These are phyloP conservation scores for Sinohyriopsis cumingii DNA, from an alignment of 2,888 invertebrate genomes.

Conservation along the genomic window DNA sequence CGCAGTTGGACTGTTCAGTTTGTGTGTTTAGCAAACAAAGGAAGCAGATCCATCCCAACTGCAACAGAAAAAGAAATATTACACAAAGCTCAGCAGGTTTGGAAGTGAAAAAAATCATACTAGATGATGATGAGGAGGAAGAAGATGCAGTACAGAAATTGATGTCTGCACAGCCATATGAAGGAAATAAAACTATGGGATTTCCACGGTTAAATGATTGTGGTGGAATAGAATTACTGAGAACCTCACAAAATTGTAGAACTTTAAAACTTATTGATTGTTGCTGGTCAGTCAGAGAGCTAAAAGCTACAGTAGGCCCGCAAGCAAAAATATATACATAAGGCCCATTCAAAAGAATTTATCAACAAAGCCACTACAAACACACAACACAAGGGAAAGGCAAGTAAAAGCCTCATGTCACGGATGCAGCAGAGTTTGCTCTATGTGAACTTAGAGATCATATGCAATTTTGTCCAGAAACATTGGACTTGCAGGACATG, in stretches of 20 bases:
- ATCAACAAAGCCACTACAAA: background rate
- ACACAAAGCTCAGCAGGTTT: background rate
- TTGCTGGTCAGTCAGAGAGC: background rate
- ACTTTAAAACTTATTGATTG: background rate
- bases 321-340: conserved; percentile 4
- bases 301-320: background rate
- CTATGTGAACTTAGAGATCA: too few species aligned
- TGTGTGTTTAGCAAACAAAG: conserved; percentile 5
- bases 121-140: conserved; percentile 1
- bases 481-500: too few species aligned
- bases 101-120: background rate
- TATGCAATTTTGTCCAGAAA: too few species aligned
- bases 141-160: conserved; percentile 3
- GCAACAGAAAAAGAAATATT: conserved; percentile 3
- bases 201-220: conserved; percentile 1
- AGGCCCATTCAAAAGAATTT: background rate
- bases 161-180: background rate
- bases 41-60: background rate
- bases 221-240: conserved; percentile 1
- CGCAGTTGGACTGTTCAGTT: conserved; percentile 2
- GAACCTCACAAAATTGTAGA: conserved; percentile 3
- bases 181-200: background rate
- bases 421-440: too few species aligned
- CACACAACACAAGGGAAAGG: background rate
- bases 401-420: too few species aligned